These are phyloP conservation scores for Brachyrhaphis roseni DNA, from an alignment of 2,797 vertebrate genomes.

Conservation along the genomic window DNA sequence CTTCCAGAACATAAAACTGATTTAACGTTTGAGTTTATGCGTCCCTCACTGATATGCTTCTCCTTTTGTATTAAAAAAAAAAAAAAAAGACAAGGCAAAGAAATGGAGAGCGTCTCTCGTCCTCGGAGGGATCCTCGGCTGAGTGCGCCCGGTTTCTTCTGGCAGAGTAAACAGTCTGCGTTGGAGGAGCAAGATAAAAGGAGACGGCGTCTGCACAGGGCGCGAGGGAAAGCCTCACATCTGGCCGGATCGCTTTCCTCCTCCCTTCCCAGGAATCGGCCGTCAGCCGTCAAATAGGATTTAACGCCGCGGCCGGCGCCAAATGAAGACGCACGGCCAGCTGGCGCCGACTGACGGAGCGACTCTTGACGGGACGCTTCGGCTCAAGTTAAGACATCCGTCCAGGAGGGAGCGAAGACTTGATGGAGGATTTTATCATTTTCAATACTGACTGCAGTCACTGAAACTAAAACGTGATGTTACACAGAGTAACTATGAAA, in stretches of 20 bases:
- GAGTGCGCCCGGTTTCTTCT: slow-evolving; percentile 53
- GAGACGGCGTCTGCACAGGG: slow-evolving; percentile 22
- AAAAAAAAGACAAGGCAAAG: slow-evolving; percentile 14
- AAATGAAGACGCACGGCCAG: slow-evolving; percentile 65
- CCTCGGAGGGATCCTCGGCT: slow-evolving; percentile 49
- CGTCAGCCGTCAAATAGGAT: slow-evolving; percentile 58
- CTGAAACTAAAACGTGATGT: background rate
- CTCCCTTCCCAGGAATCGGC: slow-evolving; percentile 48
- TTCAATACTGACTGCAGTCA: background rate
- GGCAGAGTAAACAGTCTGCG: slow-evolving; percentile 57
- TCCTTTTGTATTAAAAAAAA: slow-evolving; percentile 29
- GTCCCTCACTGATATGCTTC: slow-evolving; percentile 32
- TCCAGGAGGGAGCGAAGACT: slow-evolving; percentile 9
- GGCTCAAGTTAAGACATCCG: slow-evolving; percentile 32
- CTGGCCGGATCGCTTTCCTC: slow-evolving; percentile 53
- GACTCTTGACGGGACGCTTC: slow-evolving; percentile 31
- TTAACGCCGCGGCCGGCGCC: slow-evolving; percentile 45
- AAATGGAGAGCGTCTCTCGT: slow-evolving; percentile 26
- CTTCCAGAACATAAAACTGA: slow-evolving; percentile 29
- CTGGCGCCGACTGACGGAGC: slow-evolving; percentile 52
- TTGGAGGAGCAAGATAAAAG: slow-evolving; percentile 59
- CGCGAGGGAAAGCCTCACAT: slow-evolving; percentile 56
- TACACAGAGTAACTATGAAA: background rate
- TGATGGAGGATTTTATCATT: background rate
- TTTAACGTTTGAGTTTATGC: slow-evolving; percentile 13